phyloP scores from a whole-genome alignment of 2,113 vertebrate species.

The Microtus pennsylvanicus region DNA sequence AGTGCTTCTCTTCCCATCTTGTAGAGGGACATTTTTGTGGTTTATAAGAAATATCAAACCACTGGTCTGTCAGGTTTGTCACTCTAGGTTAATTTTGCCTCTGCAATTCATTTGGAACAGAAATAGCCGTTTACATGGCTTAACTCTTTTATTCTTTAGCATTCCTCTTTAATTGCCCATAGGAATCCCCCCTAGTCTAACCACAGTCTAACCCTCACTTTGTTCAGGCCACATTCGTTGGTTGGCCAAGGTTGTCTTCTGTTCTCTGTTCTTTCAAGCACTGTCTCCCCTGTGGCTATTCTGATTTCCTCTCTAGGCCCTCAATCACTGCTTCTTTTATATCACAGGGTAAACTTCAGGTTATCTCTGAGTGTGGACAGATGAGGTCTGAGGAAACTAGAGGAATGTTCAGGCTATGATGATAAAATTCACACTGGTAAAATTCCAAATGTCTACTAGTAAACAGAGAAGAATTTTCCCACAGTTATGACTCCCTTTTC shows the following conservation, averaged over 20 bases:
- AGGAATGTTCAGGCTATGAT: neutral
- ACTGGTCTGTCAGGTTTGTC: neutral
- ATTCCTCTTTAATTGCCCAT: neutral
- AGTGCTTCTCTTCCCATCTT: neutral
- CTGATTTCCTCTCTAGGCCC: neutral
- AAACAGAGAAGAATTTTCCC: constrained; percentile 5
- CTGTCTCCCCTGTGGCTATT: neutral
- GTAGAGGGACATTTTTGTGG: constrained; percentile 31
- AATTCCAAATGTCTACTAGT: constrained; percentile 36
- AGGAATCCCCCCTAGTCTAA: neutral
- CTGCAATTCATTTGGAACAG: neutral
- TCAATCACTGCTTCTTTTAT: constrained; percentile 33
- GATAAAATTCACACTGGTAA: constrained; percentile 5
- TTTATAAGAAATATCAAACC: constrained; percentile 27
- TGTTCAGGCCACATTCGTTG: neutral
- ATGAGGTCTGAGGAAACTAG: constrained; percentile 20
- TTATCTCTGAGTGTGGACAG: neutral
- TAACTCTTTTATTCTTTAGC: neutral
- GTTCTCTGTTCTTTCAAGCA: neutral
- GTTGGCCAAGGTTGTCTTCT: neutral
- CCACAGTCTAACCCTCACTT: neutral
- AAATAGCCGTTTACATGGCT: neutral
- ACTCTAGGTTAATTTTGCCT: neutral
- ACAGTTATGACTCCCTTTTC: constrained; percentile 40
- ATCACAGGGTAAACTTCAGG: constrained; percentile 13